Base-by-base conservation (phyloP, 2,797 vertebrate genomes). In the Botia almorhae region DNA sequence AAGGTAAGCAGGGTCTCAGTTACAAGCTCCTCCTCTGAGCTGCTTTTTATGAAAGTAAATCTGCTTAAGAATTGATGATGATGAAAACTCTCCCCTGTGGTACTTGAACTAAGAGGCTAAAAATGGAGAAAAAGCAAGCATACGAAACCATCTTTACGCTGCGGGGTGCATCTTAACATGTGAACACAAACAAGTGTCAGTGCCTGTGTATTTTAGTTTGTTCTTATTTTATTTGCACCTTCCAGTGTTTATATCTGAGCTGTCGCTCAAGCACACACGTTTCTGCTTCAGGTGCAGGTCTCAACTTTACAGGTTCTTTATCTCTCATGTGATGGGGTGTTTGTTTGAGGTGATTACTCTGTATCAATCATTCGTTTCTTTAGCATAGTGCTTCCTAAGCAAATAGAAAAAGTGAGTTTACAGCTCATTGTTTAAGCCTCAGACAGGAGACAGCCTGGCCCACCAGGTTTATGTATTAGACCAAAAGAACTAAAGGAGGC, bases 341-440 rank as follows among this genome's bases (percentile, higher is more conserved):
- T 82, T 83, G 81, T 78, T 80, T 82, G 77, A 85, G 80, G 73
- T 83, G 82, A 85, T 85, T 85, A 83, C 76, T 82, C 80, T 73
- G 69, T 82, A 76, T 19, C 73, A 76, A 76, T 82, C 84, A 83
- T 85, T 85, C 61, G 80, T 78, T 83, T 63, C 33, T 78, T 74
- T 53, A 82, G 69, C 56, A 48, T 17, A 14, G 39, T 53, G 78
- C 80, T 83, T 76, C 71, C 56, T 51, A 67, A 67, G 80, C 74
- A 78, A 69, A 80, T 82, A 74, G 80, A 46, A 61, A 74, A 79
- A 19, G 70, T 64, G 76, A 11, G 36, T 81, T 70, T 65, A 63
- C 67, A 7, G 77, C 60, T 65, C 82, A 76, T 83, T 48, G 65
- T 29, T 29, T 29, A 29, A 29, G 29, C 23, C 13, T 4, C 6